These are phyloP conservation scores for Falco punctatus DNA, from an alignment of 2,113 vertebrate species.

Conservation along the genomic window DNA sequence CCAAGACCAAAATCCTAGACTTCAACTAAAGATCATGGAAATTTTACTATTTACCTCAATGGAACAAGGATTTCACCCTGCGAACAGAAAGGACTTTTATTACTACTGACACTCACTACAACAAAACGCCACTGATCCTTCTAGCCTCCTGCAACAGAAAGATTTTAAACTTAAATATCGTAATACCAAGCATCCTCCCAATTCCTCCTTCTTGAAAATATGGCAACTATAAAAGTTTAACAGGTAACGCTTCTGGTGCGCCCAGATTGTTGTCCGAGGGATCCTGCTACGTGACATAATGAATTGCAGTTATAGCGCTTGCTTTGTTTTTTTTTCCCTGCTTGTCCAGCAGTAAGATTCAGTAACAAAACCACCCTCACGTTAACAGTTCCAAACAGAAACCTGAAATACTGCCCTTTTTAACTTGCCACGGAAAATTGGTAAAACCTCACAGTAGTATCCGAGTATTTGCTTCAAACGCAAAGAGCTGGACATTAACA, in stretches of 20 bases:
- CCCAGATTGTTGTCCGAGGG: neutral
- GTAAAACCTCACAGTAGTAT: neutral
- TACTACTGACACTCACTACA: neutral
- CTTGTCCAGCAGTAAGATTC: neutral
- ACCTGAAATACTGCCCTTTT: neutral
- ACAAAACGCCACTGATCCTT: neutral
- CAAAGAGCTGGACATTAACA: neutral
- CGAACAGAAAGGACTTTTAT: neutral
- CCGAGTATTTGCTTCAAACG: neutral
- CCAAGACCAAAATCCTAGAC: neutral
- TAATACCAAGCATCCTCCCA: neutral
- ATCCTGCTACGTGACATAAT: neutral
- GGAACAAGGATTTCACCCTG: neutral
- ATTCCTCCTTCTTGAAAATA: neutral
- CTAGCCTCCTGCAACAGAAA: fast-evolving
- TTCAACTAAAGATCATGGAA: neutral
- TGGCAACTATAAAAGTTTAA: neutral
- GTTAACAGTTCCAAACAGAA: neutral
- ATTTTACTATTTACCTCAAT: neutral
- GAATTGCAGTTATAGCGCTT: neutral
- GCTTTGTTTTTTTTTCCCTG: neutral
- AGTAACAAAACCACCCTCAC: neutral
- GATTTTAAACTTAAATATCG: neutral
- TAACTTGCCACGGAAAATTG: neutral
- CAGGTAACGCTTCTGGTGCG: neutral